Percentiles rank a stretch among this genome's conserved stretches.
These are phyloP conservation scores for Dyspetes luteomarginatus DNA, from an alignment of 2,888 invertebrate genomes.

Conservation along the genomic window DNA sequence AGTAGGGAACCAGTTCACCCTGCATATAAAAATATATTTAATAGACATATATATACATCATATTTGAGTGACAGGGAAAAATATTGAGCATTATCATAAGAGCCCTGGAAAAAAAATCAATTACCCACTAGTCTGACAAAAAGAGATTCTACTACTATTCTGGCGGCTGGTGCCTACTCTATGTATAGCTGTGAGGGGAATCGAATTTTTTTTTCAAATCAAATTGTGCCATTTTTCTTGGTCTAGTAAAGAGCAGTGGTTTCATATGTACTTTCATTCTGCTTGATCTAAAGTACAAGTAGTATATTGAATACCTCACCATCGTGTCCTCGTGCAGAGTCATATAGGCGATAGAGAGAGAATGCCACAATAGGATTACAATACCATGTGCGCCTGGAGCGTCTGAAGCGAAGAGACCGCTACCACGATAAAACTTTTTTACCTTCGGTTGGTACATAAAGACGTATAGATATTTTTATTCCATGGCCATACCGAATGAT, in stretches of 20 bases:
- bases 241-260: conserved; percentile 55
- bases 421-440: conserved; percentile 42
- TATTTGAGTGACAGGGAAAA: conserved; percentile 32
- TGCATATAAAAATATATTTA: neutral
- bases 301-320: conserved; percentile 61
- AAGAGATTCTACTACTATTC: too few relatives aligned
- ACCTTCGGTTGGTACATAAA: neutral
- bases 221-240: conserved; percentile 61
- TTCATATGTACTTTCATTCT: conserved; percentile 54
- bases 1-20: neutral
- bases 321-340: conserved; percentile 36
- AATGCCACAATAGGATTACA: conserved; percentile 61
- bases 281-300: conserved; percentile 63
- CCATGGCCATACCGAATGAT: conserved; percentile 21
- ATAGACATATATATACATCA: neutral
- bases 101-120: conserved; percentile 50
- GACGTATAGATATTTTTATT: conserved; percentile 36
- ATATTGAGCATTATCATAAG: conserved; percentile 25
- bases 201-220: conserved; percentile 58
- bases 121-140: conserved; percentile 37
- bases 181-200: conserved; percentile 39
- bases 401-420: conserved; percentile 27
- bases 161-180: conserved; percentile 31
- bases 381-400: conserved; percentile 54
- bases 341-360: conserved; percentile 26